These are phyloP conservation scores for Terrapene triunguis DNA, from an alignment of 2,113 vertebrate genomes.

Conservation along the genomic window DNA sequence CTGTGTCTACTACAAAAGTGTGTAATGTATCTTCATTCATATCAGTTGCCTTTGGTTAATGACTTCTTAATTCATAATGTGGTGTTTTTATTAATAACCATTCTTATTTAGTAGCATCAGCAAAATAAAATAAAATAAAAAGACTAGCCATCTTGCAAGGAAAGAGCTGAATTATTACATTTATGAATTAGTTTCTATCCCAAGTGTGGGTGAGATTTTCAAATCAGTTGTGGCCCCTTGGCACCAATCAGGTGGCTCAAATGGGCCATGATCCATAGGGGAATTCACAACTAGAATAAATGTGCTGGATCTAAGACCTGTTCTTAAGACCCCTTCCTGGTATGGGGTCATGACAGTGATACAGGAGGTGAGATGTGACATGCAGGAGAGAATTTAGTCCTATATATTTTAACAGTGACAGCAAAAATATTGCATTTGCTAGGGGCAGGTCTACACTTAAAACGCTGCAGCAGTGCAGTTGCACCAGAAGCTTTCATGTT, in stretches of 20 bases:
- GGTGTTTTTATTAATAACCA: background rate
- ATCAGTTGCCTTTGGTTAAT: background rate
- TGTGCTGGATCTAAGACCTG: background rate
- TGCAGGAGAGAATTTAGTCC: background rate
- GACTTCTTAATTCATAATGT: accelerated
- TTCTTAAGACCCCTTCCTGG: background rate
- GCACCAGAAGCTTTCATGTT: no score
- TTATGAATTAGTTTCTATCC: background rate
- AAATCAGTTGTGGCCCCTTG: background rate
- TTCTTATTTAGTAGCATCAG: accelerated
- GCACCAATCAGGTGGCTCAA: background rate
- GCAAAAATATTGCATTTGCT: background rate
- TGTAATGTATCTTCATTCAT: background rate
- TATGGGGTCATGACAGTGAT: background rate
- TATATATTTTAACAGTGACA: background rate
- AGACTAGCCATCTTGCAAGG: background rate
- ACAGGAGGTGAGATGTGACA: background rate
- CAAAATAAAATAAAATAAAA: background rate
- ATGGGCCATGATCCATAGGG: background rate
- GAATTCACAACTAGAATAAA: background rate
- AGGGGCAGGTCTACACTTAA: background rate
- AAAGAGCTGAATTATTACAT: background rate
- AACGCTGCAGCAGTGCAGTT: no score
- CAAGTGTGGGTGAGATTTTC: background rate
- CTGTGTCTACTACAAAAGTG: background rate